phyloP scores from a whole-genome alignment of 2,888 invertebrate genomes.

The Podotricha telesiphe region DNA sequence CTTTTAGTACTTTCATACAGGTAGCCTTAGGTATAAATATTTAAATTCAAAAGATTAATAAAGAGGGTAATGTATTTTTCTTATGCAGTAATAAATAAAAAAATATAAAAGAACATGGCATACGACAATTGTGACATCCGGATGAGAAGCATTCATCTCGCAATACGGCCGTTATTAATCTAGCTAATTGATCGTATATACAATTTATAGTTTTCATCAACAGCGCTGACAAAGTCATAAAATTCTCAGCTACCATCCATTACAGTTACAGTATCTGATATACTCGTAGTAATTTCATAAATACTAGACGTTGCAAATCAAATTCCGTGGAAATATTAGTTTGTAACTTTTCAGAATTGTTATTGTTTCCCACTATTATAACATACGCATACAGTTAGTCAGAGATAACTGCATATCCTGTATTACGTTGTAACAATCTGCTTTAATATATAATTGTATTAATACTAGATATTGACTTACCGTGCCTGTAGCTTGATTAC shows the following conservation, averaged over 20 bases:
- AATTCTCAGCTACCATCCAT: constrained; percentile 24
- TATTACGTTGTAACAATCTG: no score
- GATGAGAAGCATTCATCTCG: constrained; percentile 30
- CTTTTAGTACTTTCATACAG: no score
- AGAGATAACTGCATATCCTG: no score
- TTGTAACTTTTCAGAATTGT: constrained; percentile 1
- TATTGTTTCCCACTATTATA: neutral
- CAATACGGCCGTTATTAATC: constrained; percentile 31
- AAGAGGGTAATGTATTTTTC: neutral
- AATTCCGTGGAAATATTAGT: neutral
- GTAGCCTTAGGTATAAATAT: no score
- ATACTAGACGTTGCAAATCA: neutral
- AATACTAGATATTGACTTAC: no score
- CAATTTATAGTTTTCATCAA: constrained; percentile 39
- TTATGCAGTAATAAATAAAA: neutral
- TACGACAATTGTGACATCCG: constrained; percentile 3
- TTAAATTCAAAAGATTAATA: no score
- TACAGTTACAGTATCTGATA: constrained; percentile 18
- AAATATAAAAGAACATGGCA: neutral
- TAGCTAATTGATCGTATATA: constrained; percentile 36
- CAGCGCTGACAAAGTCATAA: constrained; percentile 30
- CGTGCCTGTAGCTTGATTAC: no score
- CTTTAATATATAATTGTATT: no score
- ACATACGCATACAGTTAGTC: neutral
- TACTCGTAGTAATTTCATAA: constrained; percentile 5